Evolutionary conservation across 2,888 invertebrate species (phyloP), one percentile per base, ranked within the genome.

Genomic region (Slavum lentiscoides): DNA sequence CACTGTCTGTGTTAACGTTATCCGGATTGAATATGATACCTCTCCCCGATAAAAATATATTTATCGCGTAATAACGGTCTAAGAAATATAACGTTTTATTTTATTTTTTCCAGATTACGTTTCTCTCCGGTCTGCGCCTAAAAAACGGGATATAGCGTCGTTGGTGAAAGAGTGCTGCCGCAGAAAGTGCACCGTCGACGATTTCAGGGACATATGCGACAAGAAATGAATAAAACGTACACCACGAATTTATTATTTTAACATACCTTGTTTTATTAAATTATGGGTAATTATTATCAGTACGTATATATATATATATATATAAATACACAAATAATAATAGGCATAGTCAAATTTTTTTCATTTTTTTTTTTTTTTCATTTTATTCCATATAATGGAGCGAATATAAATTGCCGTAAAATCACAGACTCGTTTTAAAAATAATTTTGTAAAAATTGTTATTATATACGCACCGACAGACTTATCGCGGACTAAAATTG

Each of bases 351-450:
- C 39, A 59, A 37, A 67, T 49, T 59, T 19, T 69, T 49, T 43
- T 64, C 21, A 30, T 30, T 30, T 58, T 43, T 6, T 43, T 43
- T 43, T 43, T 43, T 66, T 39, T 72, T 59, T 21, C 43, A 59
- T 39, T 55, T 55, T 58, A 55, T 70, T 80, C 70, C 77, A 70
- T 72, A 77, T 62, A 77, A 77, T 70, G 77, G 77, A 80, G 59
- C 49, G 8, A 74, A 55, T 64, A 67, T 75, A 64, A 69, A 64
- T 80, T 72, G 19, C 55, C 77, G 70, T 80, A 80, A 80, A 70
- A 80, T 80, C 77, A 77, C 76, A 80, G 77, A 80, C 77, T 70
- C 39, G 77, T 80, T 80, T 80, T 80, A 72, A 58, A 80, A 72
- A 70, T 9, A 62, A 72, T 80, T 80, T 70, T 80, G 58, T 70